Evolutionary conservation across 2,113 vertebrate genomes (phyloP).

Genomic region (Vidua macroura): DNA sequence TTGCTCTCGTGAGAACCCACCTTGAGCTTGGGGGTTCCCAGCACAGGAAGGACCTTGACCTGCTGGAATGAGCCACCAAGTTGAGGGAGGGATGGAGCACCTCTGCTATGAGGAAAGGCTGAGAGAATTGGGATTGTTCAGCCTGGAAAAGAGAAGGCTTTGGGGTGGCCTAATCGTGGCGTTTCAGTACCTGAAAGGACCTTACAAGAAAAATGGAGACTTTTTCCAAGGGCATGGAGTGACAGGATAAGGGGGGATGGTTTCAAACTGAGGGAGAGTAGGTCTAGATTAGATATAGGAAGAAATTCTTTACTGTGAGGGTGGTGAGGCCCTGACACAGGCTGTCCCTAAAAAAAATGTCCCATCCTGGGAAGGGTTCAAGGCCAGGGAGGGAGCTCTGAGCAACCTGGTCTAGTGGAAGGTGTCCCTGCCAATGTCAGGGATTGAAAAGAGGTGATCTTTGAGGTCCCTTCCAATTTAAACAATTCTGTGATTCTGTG

Average conservation of each 20-base stretch:
- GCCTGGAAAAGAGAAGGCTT: not conserved
- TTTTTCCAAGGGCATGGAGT: not conserved
- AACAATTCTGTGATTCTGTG: not conserved
- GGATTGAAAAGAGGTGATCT: not conserved
- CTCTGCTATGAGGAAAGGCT: not conserved
- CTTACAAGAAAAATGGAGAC: not conserved
- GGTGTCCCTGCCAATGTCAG: not conserved
- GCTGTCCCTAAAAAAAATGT: not conserved
- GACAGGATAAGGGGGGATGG: not conserved
- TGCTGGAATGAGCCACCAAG: not conserved
- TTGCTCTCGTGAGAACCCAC: rapidly evolving
- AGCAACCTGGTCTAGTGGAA: not conserved
- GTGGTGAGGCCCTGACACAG: not conserved
- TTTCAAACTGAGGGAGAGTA: not conserved
- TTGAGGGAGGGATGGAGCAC: not conserved
- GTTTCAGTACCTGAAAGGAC: not conserved
- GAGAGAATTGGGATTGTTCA: not conserved
- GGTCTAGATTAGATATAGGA: not conserved
- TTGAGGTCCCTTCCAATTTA: not conserved
- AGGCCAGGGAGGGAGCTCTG: not conserved
- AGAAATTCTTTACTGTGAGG: not conserved
- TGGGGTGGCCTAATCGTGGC: rapidly evolving
- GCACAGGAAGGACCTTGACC: not conserved
- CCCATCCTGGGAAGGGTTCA: not conserved
- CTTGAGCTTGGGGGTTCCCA: rapidly evolving